Conservation (phyloP, 1,140 invertebrate species). For the Ridgeia piscesae region DNA sequence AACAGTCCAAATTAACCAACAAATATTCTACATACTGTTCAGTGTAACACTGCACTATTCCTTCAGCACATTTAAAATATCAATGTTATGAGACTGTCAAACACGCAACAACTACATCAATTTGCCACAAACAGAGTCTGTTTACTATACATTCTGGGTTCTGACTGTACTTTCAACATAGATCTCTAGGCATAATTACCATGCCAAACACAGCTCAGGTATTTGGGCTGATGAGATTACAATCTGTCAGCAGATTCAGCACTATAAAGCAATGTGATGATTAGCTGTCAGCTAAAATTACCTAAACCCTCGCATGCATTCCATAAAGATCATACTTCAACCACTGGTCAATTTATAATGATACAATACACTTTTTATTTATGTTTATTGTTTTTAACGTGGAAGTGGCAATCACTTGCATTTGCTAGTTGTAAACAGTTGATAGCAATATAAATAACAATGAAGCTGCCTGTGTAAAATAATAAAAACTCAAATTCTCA, state of each 20-base stretch:
- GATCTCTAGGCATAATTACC: background rate
- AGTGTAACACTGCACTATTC: too few species aligned
- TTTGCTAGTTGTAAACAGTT: background rate
- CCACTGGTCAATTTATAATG: background rate
- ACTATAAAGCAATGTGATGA: background rate
- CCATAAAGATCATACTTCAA: background rate
- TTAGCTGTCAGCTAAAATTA: background rate
- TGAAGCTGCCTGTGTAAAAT: background rate
- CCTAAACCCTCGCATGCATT: background rate
- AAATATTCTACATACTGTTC: too few species aligned
- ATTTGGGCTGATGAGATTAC: background rate
- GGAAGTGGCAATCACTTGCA: too few species aligned
- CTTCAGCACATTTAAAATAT: too few species aligned
- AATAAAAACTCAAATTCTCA: background rate
- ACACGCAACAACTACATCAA: background rate
- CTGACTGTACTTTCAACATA: background rate
- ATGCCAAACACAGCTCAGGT: background rate
- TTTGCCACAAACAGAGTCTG: background rate
- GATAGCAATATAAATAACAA: background rate
- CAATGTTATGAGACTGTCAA: too few species aligned
- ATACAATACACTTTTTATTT: background rate
- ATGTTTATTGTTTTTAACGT: too few species aligned
- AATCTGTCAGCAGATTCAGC: background rate
- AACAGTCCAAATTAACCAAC: too few species aligned
- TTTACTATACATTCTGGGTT: background rate